Conservation (phyloP, 2,888 invertebrate species). For the Pseudolycoriella hygida region DNA sequence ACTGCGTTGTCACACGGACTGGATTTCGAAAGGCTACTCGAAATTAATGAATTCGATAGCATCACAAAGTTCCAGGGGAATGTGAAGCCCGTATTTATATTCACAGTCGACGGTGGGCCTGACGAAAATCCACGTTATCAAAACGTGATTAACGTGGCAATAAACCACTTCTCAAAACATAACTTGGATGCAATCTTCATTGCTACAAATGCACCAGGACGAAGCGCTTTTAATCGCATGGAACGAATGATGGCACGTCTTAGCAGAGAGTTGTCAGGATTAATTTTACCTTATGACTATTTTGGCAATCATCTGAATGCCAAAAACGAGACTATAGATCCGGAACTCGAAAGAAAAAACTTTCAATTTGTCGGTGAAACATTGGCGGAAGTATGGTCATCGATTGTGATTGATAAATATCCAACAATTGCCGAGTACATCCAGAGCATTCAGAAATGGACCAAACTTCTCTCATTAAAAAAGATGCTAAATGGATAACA, state of each 20-base stretch:
- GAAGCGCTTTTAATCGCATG: slow-evolving; percentile 20
- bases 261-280: too few species aligned
- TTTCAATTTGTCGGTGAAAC: slow-evolving; percentile 20
- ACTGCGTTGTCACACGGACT: slow-evolving; percentile 10
- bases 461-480: slow-evolving; percentile 1
- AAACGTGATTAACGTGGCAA: slow-evolving; percentile 9
- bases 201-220: slow-evolving; percentile 19
- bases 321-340: slow-evolving; percentile 16
- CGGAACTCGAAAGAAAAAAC: slow-evolving; percentile 17
- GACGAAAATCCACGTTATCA: slow-evolving; percentile 16
- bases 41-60: not conserved
- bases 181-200: slow-evolving; percentile 15
- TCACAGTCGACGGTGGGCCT: slow-evolving; percentile 14
- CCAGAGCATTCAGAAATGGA: not conserved
- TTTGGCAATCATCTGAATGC: too few species aligned
- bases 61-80: not conserved
- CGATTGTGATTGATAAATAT: not conserved
- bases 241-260: slow-evolving; percentile 22
- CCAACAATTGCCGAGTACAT: slow-evolving; percentile 2
- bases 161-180: slow-evolving; percentile 14
- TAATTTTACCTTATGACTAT: too few species aligned
- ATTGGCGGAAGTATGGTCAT: slow-evolving; percentile 19
- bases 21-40: slow-evolving; percentile 9
- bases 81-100: slow-evolving; percentile 6
- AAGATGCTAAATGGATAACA: not conserved